Percentiles rank a stretch among this genome's conserved stretches.
These are phyloP conservation scores for Acanthochromis polyacanthus DNA, from an alignment of 2,113 vertebrate species.

Conservation along the genomic window DNA sequence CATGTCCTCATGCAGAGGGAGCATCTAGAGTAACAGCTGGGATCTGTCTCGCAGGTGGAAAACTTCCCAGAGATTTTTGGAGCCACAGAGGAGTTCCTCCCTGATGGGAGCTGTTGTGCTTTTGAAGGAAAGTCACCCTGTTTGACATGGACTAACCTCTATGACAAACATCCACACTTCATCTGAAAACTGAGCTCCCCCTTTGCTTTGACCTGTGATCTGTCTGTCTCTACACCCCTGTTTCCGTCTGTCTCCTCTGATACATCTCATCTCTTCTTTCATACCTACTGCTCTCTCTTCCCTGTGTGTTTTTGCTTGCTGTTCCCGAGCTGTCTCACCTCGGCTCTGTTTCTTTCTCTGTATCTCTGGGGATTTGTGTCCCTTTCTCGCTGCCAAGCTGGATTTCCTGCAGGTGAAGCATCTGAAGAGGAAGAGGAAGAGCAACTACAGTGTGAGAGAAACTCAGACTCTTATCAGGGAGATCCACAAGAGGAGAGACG, in stretches of 20 bases:
- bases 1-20: constrained; percentile 1
- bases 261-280: not conserved
- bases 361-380: constrained; percentile 24
- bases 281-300: not conserved
- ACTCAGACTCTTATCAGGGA: constrained; percentile 95
- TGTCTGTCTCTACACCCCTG: constrained; percentile 2
- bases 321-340: not conserved
- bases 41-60: constrained; percentile 26
- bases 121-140: constrained; percentile 17
- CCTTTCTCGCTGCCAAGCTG: constrained; percentile 67
- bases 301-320: not conserved
- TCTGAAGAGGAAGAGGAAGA: constrained; percentile 95
- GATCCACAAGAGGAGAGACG: constrained; percentile 92
- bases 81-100: constrained; percentile 26
- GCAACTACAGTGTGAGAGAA: constrained; percentile 96
- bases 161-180: constrained; percentile 11
- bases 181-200: not conserved
- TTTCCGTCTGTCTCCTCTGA: not conserved
- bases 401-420: constrained; percentile 91
- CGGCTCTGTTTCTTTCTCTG: constrained; percentile 6
- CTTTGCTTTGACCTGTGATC: constrained; percentile 1
- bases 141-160: constrained; percentile 10
- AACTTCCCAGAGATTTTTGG: constrained; percentile 21
- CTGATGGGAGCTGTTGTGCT: constrained; percentile 13
- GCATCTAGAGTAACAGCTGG: constrained; percentile 23